Evolutionary conservation across 2,888 invertebrate species (phyloP), one percentile per base, ranked within the genome.

Genomic region (Tuberolachnus salignus): DNA sequence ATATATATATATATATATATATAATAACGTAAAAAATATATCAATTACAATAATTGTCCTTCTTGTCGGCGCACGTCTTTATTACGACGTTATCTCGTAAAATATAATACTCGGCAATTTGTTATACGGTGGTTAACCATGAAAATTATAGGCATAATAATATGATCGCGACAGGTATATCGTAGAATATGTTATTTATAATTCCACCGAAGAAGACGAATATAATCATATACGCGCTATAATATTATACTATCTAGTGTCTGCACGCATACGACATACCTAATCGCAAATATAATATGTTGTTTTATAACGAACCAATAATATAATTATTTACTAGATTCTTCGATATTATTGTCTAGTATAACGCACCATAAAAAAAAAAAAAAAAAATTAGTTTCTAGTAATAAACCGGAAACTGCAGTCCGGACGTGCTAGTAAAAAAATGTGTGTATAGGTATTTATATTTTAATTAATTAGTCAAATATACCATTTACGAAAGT

Each of bases 401-500:
- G 10, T 66, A 23, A 66, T n/a, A 8, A 23, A 16, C 10, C 46
- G 46, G 46, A 66, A 66, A 34, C 34, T 63, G 13, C 19, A 13
- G 10, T 19, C 2, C 26, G 16, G 26, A 26, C 59, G 42, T 42
- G 6, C n/a, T 6, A 6, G 34, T 34, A 34, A 34, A 34, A 34
- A 34, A 61, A 23, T 14, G n/a, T n/a, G n/a, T 34, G 34, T 34
- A 23, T 46, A 21, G 46, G 46, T 46, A 46, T 46, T 42, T 21
- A 46, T 46, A 46, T 16, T 66, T 46, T 66, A 66, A 66, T 66
- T 66, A 66, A 49, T 49, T 49, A 21, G 14, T 9, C 46, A 23
- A 66, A 66, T 46, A 23, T 21, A 66, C 66, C 66, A 23, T 66
- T 49, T 23, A 66, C 16, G 66, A 66, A 66, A 66, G 66, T 34